Conservation (phyloP, 2,888 invertebrate species). For the Phengaris arion region DNA sequence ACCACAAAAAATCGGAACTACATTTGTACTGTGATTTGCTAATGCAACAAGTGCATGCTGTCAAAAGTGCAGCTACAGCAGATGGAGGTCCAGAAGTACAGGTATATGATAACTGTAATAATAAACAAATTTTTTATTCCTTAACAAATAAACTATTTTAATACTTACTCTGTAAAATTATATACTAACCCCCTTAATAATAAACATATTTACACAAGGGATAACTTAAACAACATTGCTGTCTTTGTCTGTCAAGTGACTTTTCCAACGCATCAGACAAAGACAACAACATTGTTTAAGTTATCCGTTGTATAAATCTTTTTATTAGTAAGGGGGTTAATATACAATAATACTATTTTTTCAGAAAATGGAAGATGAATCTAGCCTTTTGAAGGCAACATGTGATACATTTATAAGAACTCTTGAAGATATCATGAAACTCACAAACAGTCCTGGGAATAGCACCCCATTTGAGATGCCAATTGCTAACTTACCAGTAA, state of each 20-base stretch:
- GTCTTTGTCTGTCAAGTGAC: no score
- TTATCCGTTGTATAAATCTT: no score
- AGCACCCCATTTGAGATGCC: conserved; percentile 58
- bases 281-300: no score
- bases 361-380: conserved; percentile 86
- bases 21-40: conserved; percentile 89
- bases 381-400: conserved; percentile 85
- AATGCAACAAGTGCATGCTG: conserved; percentile 90
- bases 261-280: no score
- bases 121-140: no score
- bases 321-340: no score
- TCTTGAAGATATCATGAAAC: conserved; percentile 88
- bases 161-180: no score
- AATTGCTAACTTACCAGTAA: conserved; percentile 42
- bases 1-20: conserved; percentile 87
- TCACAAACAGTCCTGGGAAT: conserved; percentile 63
- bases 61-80: conserved; percentile 82
- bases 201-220: no score
- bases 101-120: conserved; percentile 54
- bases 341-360: conserved; percentile 38
- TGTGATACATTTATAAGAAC: conserved; percentile 92
- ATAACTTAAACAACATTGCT: no score
- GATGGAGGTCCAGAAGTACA: conserved; percentile 80
- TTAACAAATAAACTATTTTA: no score
- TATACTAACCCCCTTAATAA: no score